A percentile compares a stretch with the other conserved stretches of the same genome.
Evolutionary conservation across 2,113 vertebrate genomes (phyloP).

Genomic region (Zeus faber): DNA sequence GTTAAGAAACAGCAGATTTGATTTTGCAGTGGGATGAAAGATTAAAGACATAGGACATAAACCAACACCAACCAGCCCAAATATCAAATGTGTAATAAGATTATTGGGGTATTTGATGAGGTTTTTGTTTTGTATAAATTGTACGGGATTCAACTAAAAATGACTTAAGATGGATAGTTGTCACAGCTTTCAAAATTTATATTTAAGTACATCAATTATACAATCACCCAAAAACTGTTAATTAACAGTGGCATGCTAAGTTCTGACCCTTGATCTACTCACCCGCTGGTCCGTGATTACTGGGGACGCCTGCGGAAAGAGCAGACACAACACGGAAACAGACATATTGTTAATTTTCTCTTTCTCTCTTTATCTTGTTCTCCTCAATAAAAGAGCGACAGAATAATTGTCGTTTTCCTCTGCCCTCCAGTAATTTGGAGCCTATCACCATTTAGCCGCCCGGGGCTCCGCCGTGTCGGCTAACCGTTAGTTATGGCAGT

Average conservation of each 20-base stretch:
- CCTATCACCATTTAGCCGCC: slow-evolving; percentile 10
- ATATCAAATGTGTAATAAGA: neutral
- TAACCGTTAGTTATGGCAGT: slow-evolving; percentile 41
- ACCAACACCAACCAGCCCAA: neutral
- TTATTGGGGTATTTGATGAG: neutral
- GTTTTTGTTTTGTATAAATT: neutral
- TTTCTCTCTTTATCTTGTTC: neutral
- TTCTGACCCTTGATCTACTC: slow-evolving; percentile 75
- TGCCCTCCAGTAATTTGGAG: too few species aligned
- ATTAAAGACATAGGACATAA: too few species aligned
- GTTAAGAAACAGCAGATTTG: too few species aligned
- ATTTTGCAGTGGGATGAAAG: too few species aligned
- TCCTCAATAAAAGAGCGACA: neutral
- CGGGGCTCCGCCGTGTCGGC: slow-evolving; percentile 7
- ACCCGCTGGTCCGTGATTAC: slow-evolving; percentile 92
- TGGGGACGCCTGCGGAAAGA: slow-evolving; percentile 86
- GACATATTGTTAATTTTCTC: neutral
- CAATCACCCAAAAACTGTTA: slow-evolving; percentile 14
- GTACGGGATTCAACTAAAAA: neutral
- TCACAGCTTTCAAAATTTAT: neutral
- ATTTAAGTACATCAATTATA: too few species aligned
- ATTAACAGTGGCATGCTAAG: slow-evolving; percentile 38
- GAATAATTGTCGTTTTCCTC: slow-evolving; percentile 1
- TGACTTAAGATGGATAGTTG: slow-evolving; percentile 1
- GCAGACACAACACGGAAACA: slow-evolving; percentile 32